Evolutionary conservation across 2,797 vertebrate species (phyloP).

Genomic region (Carduelis carduelis): DNA sequence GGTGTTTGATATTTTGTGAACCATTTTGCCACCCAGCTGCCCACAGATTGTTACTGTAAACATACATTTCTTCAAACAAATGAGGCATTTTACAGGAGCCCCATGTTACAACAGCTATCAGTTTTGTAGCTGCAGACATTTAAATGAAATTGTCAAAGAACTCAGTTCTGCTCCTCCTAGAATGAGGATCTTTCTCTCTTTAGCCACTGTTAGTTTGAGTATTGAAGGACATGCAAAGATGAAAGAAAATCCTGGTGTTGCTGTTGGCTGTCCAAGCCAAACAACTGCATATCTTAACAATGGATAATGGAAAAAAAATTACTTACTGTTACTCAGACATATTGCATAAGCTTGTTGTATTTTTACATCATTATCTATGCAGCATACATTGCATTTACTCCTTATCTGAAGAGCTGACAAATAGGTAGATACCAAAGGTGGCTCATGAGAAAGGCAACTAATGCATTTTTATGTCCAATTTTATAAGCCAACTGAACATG

Average conservation of each 20-base stretch:
- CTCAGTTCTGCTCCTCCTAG: neutral
- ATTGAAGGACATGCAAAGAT: neutral
- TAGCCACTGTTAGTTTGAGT: neutral
- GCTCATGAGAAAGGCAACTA: neutral
- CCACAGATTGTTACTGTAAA: neutral
- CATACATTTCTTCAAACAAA: neutral
- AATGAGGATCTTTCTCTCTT: neutral
- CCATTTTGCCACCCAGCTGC: neutral
- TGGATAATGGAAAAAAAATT: neutral
- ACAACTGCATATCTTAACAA: neutral
- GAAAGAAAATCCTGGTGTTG: neutral
- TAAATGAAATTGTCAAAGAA: neutral
- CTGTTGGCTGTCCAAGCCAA: neutral
- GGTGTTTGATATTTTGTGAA: neutral
- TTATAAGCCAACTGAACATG: neutral
- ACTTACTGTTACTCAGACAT: neutral
- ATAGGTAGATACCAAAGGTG: neutral
- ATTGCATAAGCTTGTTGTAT: neutral
- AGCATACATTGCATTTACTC: neutral
- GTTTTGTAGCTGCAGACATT: neutral
- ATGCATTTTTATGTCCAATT: neutral
- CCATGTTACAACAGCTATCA: neutral
- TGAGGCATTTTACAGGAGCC: neutral
- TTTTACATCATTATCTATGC: neutral
- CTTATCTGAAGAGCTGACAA: neutral